A percentile compares a stretch with the other conserved stretches of the same genome.
phyloP scores from a whole-genome alignment of 2,113 vertebrate species.

The Ptilonorhynchus violaceus region DNA sequence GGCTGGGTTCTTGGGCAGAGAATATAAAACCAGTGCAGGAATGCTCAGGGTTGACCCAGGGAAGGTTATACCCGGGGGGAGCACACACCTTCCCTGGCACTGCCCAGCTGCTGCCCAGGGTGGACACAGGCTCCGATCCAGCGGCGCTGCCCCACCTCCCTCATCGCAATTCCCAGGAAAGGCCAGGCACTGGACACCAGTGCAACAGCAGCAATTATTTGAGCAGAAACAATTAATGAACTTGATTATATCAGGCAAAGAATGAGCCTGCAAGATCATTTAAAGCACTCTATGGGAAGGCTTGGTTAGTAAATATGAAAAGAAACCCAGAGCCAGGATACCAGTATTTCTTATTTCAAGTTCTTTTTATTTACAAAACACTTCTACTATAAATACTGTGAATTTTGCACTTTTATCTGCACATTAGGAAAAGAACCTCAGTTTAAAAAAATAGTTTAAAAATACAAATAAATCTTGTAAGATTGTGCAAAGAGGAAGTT shows the following conservation, averaged over 20 bases:
- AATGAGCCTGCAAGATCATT: background rate
- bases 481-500: background rate
- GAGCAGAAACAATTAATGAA: background rate
- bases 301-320: background rate
- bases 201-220: background rate
- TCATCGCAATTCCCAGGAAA: background rate
- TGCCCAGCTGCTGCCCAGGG: background rate
- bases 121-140: background rate
- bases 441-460: background rate
- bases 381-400: background rate
- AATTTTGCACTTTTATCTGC: rapidly evolving
- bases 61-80: background rate
- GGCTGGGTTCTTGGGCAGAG: background rate
- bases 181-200: background rate
- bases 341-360: background rate
- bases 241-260: background rate
- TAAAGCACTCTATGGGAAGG: rapidly evolving
- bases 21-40: background rate
- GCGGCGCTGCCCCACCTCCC: rapidly evolving
- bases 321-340: background rate
- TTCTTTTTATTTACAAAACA: background rate
- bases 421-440: background rate
- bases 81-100: background rate
- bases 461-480: background rate
- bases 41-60: rapidly evolving